Conservation (phyloP, 2,888 invertebrate species). For the Trissolcus japonicus region DNA sequence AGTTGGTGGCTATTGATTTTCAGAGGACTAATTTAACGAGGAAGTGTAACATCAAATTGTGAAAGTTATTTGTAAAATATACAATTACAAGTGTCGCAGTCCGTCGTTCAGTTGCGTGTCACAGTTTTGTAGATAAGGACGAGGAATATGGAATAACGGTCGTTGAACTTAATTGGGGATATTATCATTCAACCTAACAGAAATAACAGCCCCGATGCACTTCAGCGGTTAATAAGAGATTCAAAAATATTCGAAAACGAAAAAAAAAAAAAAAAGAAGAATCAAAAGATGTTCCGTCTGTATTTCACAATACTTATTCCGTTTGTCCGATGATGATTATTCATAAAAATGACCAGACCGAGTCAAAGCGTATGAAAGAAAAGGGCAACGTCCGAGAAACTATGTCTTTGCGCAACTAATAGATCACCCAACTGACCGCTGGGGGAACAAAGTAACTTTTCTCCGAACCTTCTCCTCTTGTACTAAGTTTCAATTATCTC, state of each 20-base stretch:
- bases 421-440: conserved; percentile 6
- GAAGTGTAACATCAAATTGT: conserved; percentile 34
- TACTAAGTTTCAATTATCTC: no score
- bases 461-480: not conserved
- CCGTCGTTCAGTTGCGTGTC: conserved; percentile 28
- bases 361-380: conserved; percentile 5
- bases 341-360: no score
- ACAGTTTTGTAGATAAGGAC: conserved; percentile 23
- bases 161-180: conserved; percentile 20
- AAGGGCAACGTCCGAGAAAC: conserved; percentile 34
- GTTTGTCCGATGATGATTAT: no score
- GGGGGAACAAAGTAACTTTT: conserved; percentile 7
- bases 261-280: no score
- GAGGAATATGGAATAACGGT: conserved; percentile 19
- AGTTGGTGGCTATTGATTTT: no score
- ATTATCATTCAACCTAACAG: not conserved
- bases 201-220: no score
- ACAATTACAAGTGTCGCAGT: conserved; percentile 25
- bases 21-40: no score
- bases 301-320: not conserved
- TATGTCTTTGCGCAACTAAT: conserved; percentile 37
- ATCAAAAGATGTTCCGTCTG: not conserved
- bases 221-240: no score
- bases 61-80: conserved; percentile 36
- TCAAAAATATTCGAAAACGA: conserved; percentile 1